These are phyloP conservation scores for Climacteris rufus DNA, from an alignment of 2,113 vertebrate genomes.

Conservation along the genomic window DNA sequence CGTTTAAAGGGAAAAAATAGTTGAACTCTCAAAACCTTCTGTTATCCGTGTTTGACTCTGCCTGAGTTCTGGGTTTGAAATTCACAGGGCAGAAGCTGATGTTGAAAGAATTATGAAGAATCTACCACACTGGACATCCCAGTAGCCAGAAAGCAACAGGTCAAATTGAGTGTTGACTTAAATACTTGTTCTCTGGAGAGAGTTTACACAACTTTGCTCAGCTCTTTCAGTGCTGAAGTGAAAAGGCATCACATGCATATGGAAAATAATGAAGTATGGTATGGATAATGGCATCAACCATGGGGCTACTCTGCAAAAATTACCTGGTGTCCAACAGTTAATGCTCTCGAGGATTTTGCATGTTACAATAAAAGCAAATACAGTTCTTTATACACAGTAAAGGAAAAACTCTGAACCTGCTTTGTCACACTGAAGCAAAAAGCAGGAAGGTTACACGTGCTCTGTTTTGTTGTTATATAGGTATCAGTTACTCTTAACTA, in stretches of 20 bases:
- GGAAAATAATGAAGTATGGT: neutral
- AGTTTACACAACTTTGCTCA: neutral
- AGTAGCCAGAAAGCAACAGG: neutral
- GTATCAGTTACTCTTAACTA: neutral
- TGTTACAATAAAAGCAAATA: neutral
- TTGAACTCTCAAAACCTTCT: neutral
- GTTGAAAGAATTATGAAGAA: neutral
- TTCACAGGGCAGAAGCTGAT: neutral
- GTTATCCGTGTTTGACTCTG: neutral
- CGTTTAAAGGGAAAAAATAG: neutral
- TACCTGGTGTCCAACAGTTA: neutral
- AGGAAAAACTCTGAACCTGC: neutral
- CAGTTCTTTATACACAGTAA: neutral
- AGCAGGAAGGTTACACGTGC: fast-evolving
- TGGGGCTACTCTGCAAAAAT: neutral
- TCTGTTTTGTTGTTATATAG: neutral
- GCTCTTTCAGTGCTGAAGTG: neutral
- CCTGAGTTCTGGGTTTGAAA: neutral
- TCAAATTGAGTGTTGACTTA: neutral
- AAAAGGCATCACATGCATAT: neutral
- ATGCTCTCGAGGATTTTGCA: neutral
- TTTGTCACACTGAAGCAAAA: neutral
- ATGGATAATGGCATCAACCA: neutral
- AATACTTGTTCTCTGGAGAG: neutral
- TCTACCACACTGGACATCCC: neutral